A percentile compares a stretch with the other conserved stretches of the same genome.
These are phyloP conservation scores for Stenopsyche tienmushanensis DNA, from an alignment of 1,140 invertebrate species.

Conservation along the genomic window DNA sequence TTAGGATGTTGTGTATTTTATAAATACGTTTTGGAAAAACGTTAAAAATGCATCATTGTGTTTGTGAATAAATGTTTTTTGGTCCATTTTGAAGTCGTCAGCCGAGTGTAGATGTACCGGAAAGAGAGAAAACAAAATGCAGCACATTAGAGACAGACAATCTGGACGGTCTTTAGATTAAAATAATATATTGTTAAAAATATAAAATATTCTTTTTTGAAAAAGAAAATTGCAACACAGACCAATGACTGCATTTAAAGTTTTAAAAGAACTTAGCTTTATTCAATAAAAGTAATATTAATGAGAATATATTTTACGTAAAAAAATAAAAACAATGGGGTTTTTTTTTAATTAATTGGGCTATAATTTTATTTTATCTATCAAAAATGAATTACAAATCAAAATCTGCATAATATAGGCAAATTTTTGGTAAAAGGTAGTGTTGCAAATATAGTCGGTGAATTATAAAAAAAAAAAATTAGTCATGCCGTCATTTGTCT, in stretches of 20 bases:
- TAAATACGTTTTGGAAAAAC: too few species aligned
- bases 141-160: constrained; percentile 37
- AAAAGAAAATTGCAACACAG: constrained; percentile 35
- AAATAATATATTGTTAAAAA: constrained; percentile 8
- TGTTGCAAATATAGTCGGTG: constrained; percentile 13
- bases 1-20: neutral
- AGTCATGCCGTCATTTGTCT: constrained; percentile 21
- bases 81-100: neutral
- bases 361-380: too few species aligned
- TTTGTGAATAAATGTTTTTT: neutral
- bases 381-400: too few species aligned
- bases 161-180: constrained; percentile 2
- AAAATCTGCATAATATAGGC: too few species aligned
- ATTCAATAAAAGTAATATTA: neutral
- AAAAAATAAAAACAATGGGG: neutral
- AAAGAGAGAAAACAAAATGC: constrained; percentile 37
- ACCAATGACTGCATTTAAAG: constrained; percentile 33
- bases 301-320: too few species aligned
- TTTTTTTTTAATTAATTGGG: too few species aligned
- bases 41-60: too few species aligned
- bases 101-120: constrained; percentile 23
- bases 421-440: constrained; percentile 10
- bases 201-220: neutral
- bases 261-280: neutral
- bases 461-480: constrained; percentile 8